A percentile compares a stretch with the other conserved stretches of the same genome.
These are phyloP conservation scores for Drosophila hydei DNA, from an alignment of 1,140 invertebrate genomes.

Conservation along the genomic window DNA sequence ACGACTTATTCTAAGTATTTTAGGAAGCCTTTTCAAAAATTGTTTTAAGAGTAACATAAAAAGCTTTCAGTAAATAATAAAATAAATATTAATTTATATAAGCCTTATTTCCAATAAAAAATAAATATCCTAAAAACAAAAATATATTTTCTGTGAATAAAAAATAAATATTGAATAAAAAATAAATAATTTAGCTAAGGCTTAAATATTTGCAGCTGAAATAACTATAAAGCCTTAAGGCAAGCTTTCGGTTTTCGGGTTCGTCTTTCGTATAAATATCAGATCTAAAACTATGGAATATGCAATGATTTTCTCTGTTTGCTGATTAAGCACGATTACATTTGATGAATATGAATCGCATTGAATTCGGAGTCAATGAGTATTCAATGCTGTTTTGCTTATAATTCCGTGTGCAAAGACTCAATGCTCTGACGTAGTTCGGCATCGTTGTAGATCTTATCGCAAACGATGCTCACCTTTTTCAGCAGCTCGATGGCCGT, in stretches of 20 bases:
- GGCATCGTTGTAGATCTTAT: conserved; percentile 73
- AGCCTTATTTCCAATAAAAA: conserved; percentile 10
- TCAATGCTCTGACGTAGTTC: conserved; percentile 74
- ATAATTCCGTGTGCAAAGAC: conserved; percentile 67
- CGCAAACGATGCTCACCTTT: conserved; percentile 85
- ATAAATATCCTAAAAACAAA: conserved; percentile 8
- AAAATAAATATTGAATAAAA: conserved; percentile 13
- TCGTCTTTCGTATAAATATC: conserved; percentile 1
- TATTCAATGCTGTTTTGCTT: conserved; percentile 29
- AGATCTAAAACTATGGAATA: conserved; percentile 30
- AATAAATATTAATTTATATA: too few species aligned
- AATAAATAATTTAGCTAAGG: neutral
- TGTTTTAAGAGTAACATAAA: too few species aligned
- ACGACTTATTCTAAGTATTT: too few species aligned
- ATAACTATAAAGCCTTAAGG: conserved; percentile 5
- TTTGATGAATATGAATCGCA: conserved; percentile 41
- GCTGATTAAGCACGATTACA: conserved; percentile 47
- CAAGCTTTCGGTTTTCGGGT: conserved; percentile 4
- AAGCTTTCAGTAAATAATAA: too few species aligned
- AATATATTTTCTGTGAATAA: conserved; percentile 21
- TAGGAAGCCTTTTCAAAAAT: neutral
- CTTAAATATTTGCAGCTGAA: neutral
- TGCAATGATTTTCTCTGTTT: conserved; percentile 43
- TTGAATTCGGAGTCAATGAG: conserved; percentile 8
- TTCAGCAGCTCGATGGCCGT: conserved; percentile 87